Percentiles rank a stretch among this genome's conserved stretches.
Evolutionary conservation across 2,797 vertebrate species (phyloP).

Genomic region (Crax fasciolata): DNA sequence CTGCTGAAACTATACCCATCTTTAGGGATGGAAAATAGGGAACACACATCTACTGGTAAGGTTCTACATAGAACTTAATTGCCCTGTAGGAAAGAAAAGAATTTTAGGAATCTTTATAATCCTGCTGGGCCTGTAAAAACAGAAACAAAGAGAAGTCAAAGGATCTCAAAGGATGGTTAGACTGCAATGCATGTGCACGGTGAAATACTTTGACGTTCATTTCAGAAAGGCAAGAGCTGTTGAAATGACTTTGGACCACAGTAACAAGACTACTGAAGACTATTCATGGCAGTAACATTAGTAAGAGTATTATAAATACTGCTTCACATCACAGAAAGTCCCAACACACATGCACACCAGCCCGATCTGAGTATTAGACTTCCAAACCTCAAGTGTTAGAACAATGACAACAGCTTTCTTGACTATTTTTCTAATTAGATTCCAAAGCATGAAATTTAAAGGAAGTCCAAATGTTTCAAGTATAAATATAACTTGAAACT

Average conservation of each 20-base stretch:
- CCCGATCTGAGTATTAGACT: background rate
- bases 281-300: background rate
- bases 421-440: background rate
- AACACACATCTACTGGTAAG: constrained; percentile 10
- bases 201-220: background rate
- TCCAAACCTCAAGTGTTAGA: background rate
- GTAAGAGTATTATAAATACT: background rate
- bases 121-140: constrained; percentile 66
- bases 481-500: constrained; percentile 9
- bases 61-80: constrained; percentile 17
- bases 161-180: constrained; percentile 28
- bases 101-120: constrained; percentile 76
- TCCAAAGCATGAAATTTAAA: background rate
- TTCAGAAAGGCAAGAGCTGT: background rate
- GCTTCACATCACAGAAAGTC: background rate
- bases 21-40: background rate
- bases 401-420: background rate
- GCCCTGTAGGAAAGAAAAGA: constrained; percentile 44
- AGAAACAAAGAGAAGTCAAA: constrained; percentile 62
- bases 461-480: background rate
- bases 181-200: constrained; percentile 14
- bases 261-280: background rate
- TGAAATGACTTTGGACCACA: background rate
- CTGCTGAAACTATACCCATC: background rate
- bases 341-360: background rate